A percentile compares a stretch with the other conserved stretches of the same genome.
phyloP scores from a whole-genome alignment of 2,797 vertebrate genomes.

The Cichlasoma orientale region DNA sequence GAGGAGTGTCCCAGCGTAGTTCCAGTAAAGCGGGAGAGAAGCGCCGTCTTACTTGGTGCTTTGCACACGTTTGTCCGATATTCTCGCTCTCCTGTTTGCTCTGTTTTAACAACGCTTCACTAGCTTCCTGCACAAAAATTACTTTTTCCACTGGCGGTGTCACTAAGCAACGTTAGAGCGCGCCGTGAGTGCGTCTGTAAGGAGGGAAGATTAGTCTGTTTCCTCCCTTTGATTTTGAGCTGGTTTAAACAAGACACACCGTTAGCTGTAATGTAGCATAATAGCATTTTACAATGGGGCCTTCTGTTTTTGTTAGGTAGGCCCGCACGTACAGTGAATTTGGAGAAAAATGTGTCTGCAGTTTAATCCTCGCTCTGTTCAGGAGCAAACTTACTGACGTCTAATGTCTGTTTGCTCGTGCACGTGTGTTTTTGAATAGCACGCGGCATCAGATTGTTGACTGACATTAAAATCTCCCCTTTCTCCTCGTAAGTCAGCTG shows the following conservation, averaged over 20 bases:
- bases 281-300: conserved; percentile 50
- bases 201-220: conserved; percentile 69
- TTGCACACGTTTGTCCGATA: conserved; percentile 60
- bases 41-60: conserved; percentile 32
- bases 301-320: conserved; percentile 60
- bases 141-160: conserved; percentile 73
- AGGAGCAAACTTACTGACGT: conserved; percentile 34
- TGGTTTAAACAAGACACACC: conserved; percentile 60
- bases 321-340: conserved; percentile 34
- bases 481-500: conserved; percentile 41
- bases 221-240: conserved; percentile 67
- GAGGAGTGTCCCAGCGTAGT: neutral
- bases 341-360: conserved; percentile 39
- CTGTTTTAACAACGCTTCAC: conserved; percentile 71
- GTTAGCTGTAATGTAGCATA: conserved; percentile 70
- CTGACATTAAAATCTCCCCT: conserved; percentile 52
- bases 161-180: conserved; percentile 65
- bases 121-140: conserved; percentile 67
- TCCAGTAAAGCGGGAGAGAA: conserved; percentile 24
- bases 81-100: conserved; percentile 68
- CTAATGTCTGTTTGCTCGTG: conserved; percentile 32
- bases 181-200: conserved; percentile 57
- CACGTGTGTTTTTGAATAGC: conserved; percentile 35
- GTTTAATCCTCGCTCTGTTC: conserved; percentile 14
- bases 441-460: conserved; percentile 45